Percentiles rank a stretch among this genome's conserved stretches.
Evolutionary conservation across 2,797 vertebrate genomes (phyloP).

Genomic region (Morelia viridis): DNA sequence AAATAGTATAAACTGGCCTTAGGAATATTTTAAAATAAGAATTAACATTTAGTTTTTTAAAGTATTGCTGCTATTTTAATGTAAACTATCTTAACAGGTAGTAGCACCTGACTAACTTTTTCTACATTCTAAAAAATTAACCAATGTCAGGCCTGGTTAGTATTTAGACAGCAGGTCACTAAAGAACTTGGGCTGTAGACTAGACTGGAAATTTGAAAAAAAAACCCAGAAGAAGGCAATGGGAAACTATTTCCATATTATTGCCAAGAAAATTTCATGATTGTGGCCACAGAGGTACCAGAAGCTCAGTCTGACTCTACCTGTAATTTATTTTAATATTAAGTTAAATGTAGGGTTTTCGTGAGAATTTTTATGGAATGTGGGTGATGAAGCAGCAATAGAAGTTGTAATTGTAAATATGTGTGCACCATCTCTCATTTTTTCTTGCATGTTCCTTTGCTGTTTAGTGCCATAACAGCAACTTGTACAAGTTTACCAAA

Average conservation of each 20-base stretch:
- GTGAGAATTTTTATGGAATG: background rate
- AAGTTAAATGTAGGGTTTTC: background rate
- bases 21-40: slow-evolving; percentile 42
- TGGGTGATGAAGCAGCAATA: background rate
- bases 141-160: background rate
- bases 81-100: background rate
- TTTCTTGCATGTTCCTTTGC: background rate
- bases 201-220: background rate
- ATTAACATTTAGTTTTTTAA: slow-evolving; percentile 31
- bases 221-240: background rate
- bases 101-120: background rate
- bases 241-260: background rate
- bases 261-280: background rate
- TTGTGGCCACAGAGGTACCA: background rate
- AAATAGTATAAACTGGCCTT: slow-evolving; percentile 7
- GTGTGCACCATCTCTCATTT: background rate
- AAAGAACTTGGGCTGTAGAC: background rate
- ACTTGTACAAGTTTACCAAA: background rate
- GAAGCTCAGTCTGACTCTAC: background rate
- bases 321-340: background rate
- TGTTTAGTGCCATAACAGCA: background rate
- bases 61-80: background rate
- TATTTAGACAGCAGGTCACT: background rate
- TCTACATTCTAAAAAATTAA: background rate
- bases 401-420: background rate